Evolutionary conservation across 1,140 invertebrate species (phyloP).

Genomic region (Drosophila sp.): DNA sequence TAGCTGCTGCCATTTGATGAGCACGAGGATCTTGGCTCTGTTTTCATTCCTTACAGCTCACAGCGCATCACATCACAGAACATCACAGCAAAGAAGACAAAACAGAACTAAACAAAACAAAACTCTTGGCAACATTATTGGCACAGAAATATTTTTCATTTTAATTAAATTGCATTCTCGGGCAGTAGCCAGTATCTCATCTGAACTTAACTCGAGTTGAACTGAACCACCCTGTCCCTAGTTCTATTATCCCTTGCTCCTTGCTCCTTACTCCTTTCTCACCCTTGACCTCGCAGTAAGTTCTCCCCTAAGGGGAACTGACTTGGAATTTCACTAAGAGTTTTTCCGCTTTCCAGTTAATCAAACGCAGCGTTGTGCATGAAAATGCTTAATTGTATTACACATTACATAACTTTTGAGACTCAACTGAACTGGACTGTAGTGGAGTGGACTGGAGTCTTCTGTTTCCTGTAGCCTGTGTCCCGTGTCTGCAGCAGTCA

Average conservation of each 20-base stretch:
- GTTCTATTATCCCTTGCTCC: background rate
- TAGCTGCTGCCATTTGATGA: constrained; percentile 14
- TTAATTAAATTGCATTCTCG: constrained; percentile 79
- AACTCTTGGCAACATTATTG: constrained; percentile 50
- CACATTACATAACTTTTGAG: constrained; percentile 71
- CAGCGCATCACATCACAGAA: too few species aligned
- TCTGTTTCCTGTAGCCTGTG: too few species aligned
- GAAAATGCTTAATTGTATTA: constrained; percentile 77
- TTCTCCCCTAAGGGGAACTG: constrained; percentile 18
- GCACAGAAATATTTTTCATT: constrained; percentile 65
- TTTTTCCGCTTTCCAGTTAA: constrained; percentile 50
- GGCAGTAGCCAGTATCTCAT: constrained; percentile 42
- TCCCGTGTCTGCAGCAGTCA: constrained; percentile 30
- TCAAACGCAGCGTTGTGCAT: constrained; percentile 72
- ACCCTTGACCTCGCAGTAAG: background rate
- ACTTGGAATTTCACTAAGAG: constrained; percentile 55
- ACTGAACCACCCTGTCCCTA: constrained; percentile 3
- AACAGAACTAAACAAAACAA: too few species aligned
- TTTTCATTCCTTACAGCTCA: constrained; percentile 1
- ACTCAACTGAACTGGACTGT: constrained; percentile 4
- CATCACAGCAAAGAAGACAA: too few species aligned
- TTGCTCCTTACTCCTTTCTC: background rate
- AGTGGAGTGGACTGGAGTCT: too few species aligned
- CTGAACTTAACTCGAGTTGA: constrained; percentile 22
- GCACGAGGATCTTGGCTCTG: constrained; percentile 2